A percentile compares a stretch with the other conserved stretches of the same genome.
Conservation (phyloP, 2,797 vertebrate genomes). For the Morus bassanus region DNA sequence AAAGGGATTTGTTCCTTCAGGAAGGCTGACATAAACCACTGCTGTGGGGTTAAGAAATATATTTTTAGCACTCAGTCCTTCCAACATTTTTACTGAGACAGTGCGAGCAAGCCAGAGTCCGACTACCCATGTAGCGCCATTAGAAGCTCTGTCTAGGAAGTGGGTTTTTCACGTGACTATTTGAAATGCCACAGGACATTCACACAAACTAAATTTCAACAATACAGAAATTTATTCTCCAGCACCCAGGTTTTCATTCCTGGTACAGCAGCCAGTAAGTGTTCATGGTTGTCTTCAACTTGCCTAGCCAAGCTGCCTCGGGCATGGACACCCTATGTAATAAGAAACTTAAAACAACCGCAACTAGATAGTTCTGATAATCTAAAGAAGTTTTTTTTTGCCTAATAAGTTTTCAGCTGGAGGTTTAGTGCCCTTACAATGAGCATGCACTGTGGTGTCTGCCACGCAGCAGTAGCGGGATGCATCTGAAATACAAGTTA, state of each 20-base stretch:
- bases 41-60: background rate
- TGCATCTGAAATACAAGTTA: background rate
- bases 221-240: background rate
- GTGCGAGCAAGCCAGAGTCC: background rate
- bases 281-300: background rate
- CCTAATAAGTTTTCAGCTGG: background rate
- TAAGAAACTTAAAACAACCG: background rate
- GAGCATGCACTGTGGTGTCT: background rate
- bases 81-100: background rate
- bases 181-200: background rate
- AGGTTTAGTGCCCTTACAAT: background rate
- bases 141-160: background rate
- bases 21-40: slow-evolving; percentile 31
- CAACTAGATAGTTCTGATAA: background rate
- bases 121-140: rapidly evolving
- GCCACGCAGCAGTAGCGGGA: too few species aligned
- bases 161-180: rapidly evolving
- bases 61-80: background rate
- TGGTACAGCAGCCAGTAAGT: background rate
- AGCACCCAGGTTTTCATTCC: background rate
- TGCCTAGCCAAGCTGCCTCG: background rate
- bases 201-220: background rate
- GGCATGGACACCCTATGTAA: rapidly evolving
- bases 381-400: background rate
- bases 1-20: background rate